Conservation (phyloP, 1,140 invertebrate genomes). For the Catajapyx aquilonaris region DNA sequence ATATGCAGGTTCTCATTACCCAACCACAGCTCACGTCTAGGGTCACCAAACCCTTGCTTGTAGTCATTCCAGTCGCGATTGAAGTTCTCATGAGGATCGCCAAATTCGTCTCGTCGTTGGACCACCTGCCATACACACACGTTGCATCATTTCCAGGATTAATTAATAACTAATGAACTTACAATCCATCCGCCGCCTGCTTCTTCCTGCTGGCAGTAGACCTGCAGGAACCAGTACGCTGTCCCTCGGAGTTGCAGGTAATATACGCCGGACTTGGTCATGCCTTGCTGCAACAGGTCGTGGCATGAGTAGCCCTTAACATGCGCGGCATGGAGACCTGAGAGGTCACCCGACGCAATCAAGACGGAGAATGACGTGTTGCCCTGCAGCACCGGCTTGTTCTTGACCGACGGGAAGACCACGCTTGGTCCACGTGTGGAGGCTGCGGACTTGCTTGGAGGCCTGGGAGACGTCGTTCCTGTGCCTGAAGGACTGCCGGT, state of each 20-base stretch:
- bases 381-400: slow-evolving; percentile 62
- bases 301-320: slow-evolving; percentile 74
- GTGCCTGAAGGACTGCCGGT: slow-evolving; percentile 12
- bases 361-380: slow-evolving; percentile 54
- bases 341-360: too few species aligned
- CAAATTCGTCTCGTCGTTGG: slow-evolving; percentile 67
- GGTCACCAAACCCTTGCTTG: slow-evolving; percentile 83
- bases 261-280: slow-evolving; percentile 67
- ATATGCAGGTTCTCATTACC: slow-evolving; percentile 88
- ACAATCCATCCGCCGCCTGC: slow-evolving; percentile 88
- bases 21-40: slow-evolving; percentile 74
- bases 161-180: slow-evolving; percentile 23
- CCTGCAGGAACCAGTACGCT: slow-evolving; percentile 77
- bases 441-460: slow-evolving; percentile 15
- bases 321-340: too few species aligned
- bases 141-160: background rate
- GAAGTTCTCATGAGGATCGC: slow-evolving; percentile 71
- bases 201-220: slow-evolving; percentile 75
- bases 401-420: slow-evolving; percentile 76
- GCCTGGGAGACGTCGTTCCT: slow-evolving; percentile 16
- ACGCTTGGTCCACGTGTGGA: slow-evolving; percentile 27
- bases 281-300: slow-evolving; percentile 58
- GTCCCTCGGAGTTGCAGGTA: slow-evolving; percentile 71
- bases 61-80: slow-evolving; percentile 90
- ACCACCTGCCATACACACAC: slow-evolving; percentile 40